Conservation (phyloP, 2,113 vertebrate species). For the Tachycineta bicolor region DNA sequence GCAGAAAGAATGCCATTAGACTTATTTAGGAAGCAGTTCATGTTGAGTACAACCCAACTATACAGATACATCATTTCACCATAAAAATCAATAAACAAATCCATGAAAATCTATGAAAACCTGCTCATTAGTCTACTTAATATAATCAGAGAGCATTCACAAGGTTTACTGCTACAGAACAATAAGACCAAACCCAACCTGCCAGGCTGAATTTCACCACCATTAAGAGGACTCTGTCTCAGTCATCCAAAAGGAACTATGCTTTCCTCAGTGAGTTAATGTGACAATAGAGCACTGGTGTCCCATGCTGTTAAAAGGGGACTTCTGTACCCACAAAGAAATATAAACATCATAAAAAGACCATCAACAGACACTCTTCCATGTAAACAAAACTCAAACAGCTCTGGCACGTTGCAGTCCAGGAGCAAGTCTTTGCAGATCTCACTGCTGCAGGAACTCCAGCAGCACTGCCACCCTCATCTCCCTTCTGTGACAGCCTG, state of each 20-base stretch:
- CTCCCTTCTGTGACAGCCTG: rapidly evolving
- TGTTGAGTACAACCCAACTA: not conserved
- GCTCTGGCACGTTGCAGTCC: not conserved
- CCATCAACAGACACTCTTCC: not conserved
- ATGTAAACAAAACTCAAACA: not conserved
- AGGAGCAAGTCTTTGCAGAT: not conserved
- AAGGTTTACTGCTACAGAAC: not conserved
- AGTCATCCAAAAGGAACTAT: not conserved
- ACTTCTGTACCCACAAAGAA: not conserved
- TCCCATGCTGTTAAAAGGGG: not conserved
- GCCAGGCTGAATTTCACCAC: conserved; percentile 78
- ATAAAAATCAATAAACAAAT: not conserved
- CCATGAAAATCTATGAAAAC: not conserved
- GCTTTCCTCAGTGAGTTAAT: not conserved
- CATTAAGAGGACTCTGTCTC: conserved; percentile 41
- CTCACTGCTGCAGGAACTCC: not conserved
- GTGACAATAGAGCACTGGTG: not conserved
- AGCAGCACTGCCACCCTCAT: not conserved
- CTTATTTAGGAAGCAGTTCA: not conserved
- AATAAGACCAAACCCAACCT: not conserved
- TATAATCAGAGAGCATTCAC: not conserved
- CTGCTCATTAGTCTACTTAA: not conserved
- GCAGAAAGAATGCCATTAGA: not conserved
- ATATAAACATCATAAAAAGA: not conserved
- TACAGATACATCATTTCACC: not conserved